Conservation (phyloP, 2,888 invertebrate species). For the Ophion ventricosus region DNA sequence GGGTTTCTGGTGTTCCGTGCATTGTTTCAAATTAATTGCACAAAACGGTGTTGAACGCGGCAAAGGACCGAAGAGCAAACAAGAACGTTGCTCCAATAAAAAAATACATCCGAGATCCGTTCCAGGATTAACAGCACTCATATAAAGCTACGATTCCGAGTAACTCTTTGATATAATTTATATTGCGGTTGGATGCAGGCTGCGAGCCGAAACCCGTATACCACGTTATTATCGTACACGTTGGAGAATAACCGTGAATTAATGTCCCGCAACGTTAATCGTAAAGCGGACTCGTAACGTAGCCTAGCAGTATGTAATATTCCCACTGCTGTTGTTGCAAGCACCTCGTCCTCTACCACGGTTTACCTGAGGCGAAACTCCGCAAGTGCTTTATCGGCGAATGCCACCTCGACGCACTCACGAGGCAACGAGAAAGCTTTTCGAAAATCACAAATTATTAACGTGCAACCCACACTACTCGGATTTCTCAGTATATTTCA, state of each 20-base stretch:
- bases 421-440: conserved; percentile 22
- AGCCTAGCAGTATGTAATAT: conserved; percentile 44
- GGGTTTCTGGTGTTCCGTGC: not conserved
- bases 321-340: conserved; percentile 45
- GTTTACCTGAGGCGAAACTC: conserved; percentile 52
- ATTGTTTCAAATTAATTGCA: not conserved
- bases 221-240: conserved; percentile 51
- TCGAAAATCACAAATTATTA: conserved; percentile 63
- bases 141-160: conserved; percentile 30
- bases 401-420: conserved; percentile 35
- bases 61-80: not conserved
- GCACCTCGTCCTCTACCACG: conserved; percentile 19
- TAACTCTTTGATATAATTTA: conserved; percentile 47
- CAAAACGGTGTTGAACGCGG: not conserved
- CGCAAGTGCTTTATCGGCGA: conserved; percentile 51
- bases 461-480: conserved; percentile 20
- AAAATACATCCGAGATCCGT: conserved; percentile 1
- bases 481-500: conserved; percentile 35
- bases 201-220: conserved; percentile 19
- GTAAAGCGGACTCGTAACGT: conserved; percentile 45
- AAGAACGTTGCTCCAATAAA: not conserved
- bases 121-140: conserved; percentile 22
- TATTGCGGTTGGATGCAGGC: conserved; percentile 22
- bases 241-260: conserved; percentile 55
- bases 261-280: conserved; percentile 60